These are phyloP conservation scores for Caenorhabditis becei DNA, from an alignment of 2,888 invertebrate species.

Conservation along the genomic window DNA sequence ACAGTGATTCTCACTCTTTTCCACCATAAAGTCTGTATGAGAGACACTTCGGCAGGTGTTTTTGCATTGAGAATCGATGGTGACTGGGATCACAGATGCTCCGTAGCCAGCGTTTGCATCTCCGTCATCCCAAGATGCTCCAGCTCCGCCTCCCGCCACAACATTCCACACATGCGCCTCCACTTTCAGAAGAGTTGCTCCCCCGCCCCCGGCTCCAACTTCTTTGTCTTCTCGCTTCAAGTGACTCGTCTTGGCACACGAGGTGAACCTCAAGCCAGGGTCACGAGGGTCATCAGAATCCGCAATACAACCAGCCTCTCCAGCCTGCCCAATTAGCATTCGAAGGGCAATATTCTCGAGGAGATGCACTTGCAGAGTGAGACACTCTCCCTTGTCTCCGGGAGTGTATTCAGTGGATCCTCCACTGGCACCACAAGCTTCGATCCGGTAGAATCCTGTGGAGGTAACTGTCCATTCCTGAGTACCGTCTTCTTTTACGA, in stretches of 20 bases:
- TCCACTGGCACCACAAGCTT: conserved; percentile 57
- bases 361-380: conserved; percentile 42
- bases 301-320: conserved; percentile 44
- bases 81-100: conserved; percentile 19
- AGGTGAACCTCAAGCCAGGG: conserved; percentile 15
- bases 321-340: conserved; percentile 52
- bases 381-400: conserved; percentile 47
- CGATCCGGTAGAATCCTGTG: conserved; percentile 50
- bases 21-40: conserved; percentile 5
- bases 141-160: conserved; percentile 56
- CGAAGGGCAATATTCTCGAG: conserved; percentile 38
- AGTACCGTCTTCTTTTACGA: conserved; percentile 52
- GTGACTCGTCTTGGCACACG: conserved; percentile 17
- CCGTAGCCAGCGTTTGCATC: conserved; percentile 44
- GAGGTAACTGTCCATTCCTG: conserved; percentile 56
- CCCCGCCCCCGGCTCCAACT: conserved; percentile 56
- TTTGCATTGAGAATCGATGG: conserved; percentile 11
- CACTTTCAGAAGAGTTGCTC: conserved; percentile 49
- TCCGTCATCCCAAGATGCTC: conserved; percentile 24
- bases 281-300: conserved; percentile 17
- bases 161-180: conserved; percentile 41
- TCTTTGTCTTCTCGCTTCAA: conserved; percentile 5
- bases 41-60: conserved; percentile 14
- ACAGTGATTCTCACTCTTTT: conserved; percentile 22
- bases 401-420: conserved; percentile 13